A percentile compares a stretch with the other conserved stretches of the same genome.
Evolutionary conservation across 2,797 vertebrate species (phyloP).

Genomic region (Cirrhinus molitorella): DNA sequence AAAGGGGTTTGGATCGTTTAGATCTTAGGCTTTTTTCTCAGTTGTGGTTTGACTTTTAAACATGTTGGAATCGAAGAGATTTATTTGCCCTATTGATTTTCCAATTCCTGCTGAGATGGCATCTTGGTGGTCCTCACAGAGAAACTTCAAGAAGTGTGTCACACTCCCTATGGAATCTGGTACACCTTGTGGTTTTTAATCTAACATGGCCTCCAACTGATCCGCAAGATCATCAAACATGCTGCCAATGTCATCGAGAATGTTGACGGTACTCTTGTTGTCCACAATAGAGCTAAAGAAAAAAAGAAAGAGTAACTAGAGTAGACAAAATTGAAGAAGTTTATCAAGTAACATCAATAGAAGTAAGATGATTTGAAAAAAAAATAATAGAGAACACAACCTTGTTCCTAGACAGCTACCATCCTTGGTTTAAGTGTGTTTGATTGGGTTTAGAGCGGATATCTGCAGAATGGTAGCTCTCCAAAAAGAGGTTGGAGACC

Average conservation of each 20-base stretch:
- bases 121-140: conserved; percentile 26
- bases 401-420: too few species aligned
- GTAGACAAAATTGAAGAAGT: conserved; percentile 17
- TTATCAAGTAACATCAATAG: not conserved
- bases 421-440: too few species aligned
- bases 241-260: conserved; percentile 97
- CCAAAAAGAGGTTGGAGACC: too few species aligned
- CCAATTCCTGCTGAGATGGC: conserved; percentile 1
- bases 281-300: conserved; percentile 69
- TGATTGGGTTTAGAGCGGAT: too few species aligned
- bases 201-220: conserved; percentile 96
- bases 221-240: conserved; percentile 98
- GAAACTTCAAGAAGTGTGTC: conserved; percentile 12
- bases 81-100: not conserved
- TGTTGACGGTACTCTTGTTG: conserved; percentile 91
- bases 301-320: conserved; percentile 42
- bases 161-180: not conserved
- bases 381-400: not conserved
- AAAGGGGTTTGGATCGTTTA: not conserved
- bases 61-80: not conserved
- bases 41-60: not conserved
- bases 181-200: conserved; percentile 77
- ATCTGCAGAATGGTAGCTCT: too few species aligned
- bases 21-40: conserved; percentile 11
- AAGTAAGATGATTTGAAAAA: not conserved